These are phyloP conservation scores for Thunnus albacares DNA, from an alignment of 2,797 vertebrate genomes.

Conservation along the genomic window DNA sequence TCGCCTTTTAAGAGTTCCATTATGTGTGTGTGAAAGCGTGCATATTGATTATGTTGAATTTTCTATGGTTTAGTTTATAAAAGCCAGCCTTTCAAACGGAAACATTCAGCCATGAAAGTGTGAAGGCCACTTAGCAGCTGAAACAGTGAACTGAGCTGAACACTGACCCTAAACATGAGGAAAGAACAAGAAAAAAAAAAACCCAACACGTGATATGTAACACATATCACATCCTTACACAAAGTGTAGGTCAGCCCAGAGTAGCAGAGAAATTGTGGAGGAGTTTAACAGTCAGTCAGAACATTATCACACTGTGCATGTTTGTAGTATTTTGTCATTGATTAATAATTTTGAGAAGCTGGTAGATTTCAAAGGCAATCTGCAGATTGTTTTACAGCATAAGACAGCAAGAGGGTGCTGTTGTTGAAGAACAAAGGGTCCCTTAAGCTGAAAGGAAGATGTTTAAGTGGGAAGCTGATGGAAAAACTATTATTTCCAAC, in stretches of 20 bases:
- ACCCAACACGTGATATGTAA: too few relatives aligned
- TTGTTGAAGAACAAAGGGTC: neutral
- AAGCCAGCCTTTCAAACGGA: neutral
- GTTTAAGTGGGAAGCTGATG: neutral
- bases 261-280: neutral
- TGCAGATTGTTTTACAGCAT: neutral
- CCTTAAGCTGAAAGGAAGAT: neutral
- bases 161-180: neutral
- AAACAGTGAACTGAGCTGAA: neutral
- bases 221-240: neutral
- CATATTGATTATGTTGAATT: constrained; percentile 5
- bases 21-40: neutral
- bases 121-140: neutral
- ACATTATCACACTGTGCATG: neutral
- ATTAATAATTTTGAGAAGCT: neutral
- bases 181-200: neutral
- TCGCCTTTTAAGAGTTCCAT: neutral
- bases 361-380: neutral
- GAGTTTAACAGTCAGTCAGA: neutral
- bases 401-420: neutral
- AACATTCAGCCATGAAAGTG: neutral
- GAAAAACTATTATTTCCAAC: neutral
- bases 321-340: neutral
- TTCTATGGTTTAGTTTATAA: neutral
- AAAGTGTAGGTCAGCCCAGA: neutral